Evolutionary conservation across 2,797 vertebrate species (phyloP).

Genomic region (Syngnathus rostellatus): DNA sequence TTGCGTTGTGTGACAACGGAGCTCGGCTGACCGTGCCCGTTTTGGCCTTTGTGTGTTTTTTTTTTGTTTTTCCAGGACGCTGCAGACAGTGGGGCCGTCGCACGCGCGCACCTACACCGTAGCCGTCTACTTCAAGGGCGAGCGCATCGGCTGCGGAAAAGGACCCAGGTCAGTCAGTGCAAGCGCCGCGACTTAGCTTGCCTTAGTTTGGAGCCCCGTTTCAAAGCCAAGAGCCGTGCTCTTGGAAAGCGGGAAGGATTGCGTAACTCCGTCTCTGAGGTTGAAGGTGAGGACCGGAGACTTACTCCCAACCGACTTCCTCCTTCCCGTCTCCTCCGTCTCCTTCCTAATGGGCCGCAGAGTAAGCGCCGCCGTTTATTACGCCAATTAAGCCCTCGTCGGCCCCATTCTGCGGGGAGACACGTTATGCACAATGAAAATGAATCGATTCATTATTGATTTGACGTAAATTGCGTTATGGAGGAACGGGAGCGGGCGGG

Average conservation of each 20-base stretch:
- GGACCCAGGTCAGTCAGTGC: conserved; percentile 76
- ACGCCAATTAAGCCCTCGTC: conserved; percentile 54
- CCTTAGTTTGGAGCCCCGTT: no score
- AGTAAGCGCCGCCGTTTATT: conserved; percentile 58
- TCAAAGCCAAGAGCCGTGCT: no score
- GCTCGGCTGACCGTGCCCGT: conserved; percentile 20
- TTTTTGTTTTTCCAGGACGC: conserved; percentile 73
- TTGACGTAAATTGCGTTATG: conserved; percentile 48
- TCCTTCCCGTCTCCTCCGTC: neutral
- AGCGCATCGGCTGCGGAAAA: conserved; percentile 95
- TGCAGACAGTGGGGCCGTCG: conserved; percentile 94
- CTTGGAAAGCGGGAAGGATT: no score
- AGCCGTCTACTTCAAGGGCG: conserved; percentile 97
- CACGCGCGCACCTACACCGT: conserved; percentile 95
- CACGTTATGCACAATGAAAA: conserved; percentile 57
- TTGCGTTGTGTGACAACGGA: no score
- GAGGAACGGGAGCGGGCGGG: conserved; percentile 37
- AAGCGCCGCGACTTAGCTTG: no score
- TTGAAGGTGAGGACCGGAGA: no score
- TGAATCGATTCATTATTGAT: conserved; percentile 58
- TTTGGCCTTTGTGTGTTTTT: neutral
- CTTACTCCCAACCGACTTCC: neutral
- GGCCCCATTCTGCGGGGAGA: conserved; percentile 39
- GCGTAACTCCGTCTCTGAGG: no score
- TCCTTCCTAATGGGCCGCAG: conserved; percentile 47